Percentiles rank a stretch among this genome's conserved stretches.
These are phyloP conservation scores for Nemotelus nigrinus DNA, from an alignment of 2,888 invertebrate genomes.

Conservation along the genomic window DNA sequence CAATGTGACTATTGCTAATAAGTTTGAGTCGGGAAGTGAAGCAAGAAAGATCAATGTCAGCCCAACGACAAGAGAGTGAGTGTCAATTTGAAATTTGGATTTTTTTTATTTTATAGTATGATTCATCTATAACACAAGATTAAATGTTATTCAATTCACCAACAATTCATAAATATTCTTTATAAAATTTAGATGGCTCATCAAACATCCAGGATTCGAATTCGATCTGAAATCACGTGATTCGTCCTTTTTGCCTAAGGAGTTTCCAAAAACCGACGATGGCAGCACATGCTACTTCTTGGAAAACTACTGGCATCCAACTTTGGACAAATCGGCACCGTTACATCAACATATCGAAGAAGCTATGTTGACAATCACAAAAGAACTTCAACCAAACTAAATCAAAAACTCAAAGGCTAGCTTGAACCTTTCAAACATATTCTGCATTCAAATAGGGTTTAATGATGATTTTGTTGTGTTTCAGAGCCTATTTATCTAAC, in stretches of 20 bases:
- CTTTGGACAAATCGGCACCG: slow-evolving; percentile 69
- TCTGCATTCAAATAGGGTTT: no score
- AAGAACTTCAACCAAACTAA: slow-evolving; percentile 36
- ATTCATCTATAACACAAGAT: no score
- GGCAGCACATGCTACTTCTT: slow-evolving; percentile 86
- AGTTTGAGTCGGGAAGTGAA: slow-evolving; percentile 94
- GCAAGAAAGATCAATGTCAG: slow-evolving; percentile 91
- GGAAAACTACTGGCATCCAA: slow-evolving; percentile 79
- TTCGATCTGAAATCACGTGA: slow-evolving; percentile 78
- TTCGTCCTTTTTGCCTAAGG: slow-evolving; percentile 82
- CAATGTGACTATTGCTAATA: slow-evolving; percentile 94
- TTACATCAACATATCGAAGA: slow-evolving; percentile 63
- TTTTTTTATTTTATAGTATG: no score
- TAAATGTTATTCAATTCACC: no score
- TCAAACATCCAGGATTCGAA: slow-evolving; percentile 77
- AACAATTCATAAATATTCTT: slow-evolving; percentile 10
- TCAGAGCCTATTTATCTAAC: no score
- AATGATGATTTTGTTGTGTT: no score
- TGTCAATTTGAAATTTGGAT: neutral
- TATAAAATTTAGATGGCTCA: slow-evolving; percentile 73
- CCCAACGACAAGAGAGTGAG: slow-evolving; percentile 88
- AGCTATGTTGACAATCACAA: slow-evolving; percentile 60
- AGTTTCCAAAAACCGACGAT: slow-evolving; percentile 79
- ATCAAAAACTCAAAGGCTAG: no score
- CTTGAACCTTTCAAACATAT: no score